These are phyloP conservation scores for Hylomyscus alleni DNA, from an alignment of 2,797 vertebrate genomes.

Conservation along the genomic window DNA sequence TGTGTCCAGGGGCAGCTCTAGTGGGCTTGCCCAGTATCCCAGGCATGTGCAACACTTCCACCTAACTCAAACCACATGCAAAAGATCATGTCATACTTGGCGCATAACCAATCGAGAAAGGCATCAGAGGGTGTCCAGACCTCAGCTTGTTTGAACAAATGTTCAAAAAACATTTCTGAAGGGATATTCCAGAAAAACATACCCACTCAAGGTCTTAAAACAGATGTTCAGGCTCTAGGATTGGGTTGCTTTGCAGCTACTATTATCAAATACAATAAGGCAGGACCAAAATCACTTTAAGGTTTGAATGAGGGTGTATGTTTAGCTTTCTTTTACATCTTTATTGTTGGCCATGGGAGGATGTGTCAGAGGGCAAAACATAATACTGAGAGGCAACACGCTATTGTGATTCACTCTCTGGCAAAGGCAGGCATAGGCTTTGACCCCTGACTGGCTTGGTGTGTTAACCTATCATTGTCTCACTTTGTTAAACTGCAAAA, in stretches of 20 bases:
- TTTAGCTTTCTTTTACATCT: constrained; percentile 67
- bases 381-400: constrained; percentile 32
- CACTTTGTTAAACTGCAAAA: constrained; percentile 59
- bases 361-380: neutral
- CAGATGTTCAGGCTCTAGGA: constrained; percentile 76
- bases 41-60: constrained; percentile 93
- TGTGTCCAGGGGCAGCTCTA: constrained; percentile 88
- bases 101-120: constrained; percentile 93
- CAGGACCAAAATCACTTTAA: constrained; percentile 57
- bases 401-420: constrained; percentile 1
- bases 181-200: constrained; percentile 93
- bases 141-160: constrained; percentile 94
- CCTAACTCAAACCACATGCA: constrained; percentile 96
- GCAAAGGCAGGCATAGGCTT: constrained; percentile 38
- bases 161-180: constrained; percentile 94
- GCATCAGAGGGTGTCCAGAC: constrained; percentile 94
- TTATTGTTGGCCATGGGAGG: constrained; percentile 37
- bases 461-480: constrained; percentile 40
- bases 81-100: constrained; percentile 96
- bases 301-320: constrained; percentile 27
- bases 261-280: constrained; percentile 72
- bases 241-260: constrained; percentile 63
- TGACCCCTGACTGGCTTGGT: constrained; percentile 28
- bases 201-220: constrained; percentile 74
- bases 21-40: constrained; percentile 88